phyloP scores from a whole-genome alignment of 2,113 vertebrate species.

The Vanacampus margaritifer region DNA sequence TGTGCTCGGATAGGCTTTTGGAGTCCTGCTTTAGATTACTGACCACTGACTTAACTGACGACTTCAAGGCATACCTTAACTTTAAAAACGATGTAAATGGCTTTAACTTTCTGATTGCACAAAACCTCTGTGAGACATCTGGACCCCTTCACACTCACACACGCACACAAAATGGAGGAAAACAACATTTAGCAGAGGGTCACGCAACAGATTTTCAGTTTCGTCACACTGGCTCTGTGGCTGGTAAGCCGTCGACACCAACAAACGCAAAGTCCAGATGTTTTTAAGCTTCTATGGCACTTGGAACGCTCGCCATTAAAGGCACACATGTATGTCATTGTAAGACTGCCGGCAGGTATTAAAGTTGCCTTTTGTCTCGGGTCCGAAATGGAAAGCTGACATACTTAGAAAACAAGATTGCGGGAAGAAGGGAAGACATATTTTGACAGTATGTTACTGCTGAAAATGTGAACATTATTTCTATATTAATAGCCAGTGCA shows the following conservation, averaged over 20 bases:
- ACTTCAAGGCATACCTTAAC: neutral
- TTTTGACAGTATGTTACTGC: neutral
- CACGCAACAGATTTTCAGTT: slow-evolving; percentile 20
- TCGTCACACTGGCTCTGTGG: slow-evolving; percentile 17
- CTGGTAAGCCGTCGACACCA: slow-evolving; percentile 21
- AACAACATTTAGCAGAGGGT: slow-evolving; percentile 22
- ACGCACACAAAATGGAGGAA: slow-evolving; percentile 8
- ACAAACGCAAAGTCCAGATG: slow-evolving; percentile 14
- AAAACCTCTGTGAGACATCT: slow-evolving; percentile 10
- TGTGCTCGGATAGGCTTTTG: too few species aligned
- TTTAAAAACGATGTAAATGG: neutral
- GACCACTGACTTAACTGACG: neutral
- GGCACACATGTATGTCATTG: neutral
- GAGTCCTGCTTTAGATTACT: neutral
- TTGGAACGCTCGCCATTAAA: neutral
- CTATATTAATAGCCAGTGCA: too few species aligned
- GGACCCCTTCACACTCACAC: slow-evolving; percentile 3
- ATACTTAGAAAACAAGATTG: neutral
- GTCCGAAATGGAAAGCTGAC: neutral
- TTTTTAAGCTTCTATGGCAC: slow-evolving; percentile 1
- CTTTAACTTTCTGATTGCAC: neutral
- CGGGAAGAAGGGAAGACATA: neutral
- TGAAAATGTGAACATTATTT: neutral
- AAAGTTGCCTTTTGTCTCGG: slow-evolving; percentile 1
- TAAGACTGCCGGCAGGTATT: neutral